These are phyloP conservation scores for Gari tellinella DNA, from an alignment of 2,888 invertebrate genomes.

Conservation along the genomic window DNA sequence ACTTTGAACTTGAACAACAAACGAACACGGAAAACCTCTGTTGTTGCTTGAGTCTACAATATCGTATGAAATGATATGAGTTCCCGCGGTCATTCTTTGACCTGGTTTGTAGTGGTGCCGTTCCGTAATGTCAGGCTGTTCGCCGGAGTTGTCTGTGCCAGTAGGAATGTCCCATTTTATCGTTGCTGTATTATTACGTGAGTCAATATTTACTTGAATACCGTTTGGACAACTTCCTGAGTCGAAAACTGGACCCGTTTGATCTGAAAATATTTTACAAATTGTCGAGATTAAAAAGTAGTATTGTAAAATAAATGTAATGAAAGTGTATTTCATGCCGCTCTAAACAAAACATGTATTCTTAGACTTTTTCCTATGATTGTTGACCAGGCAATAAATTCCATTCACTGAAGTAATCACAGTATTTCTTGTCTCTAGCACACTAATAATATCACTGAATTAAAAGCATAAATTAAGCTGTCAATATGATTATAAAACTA, in stretches of 20 bases:
- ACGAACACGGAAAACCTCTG: slow-evolving; percentile 31
- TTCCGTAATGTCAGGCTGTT: slow-evolving; percentile 17
- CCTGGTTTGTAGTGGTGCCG: slow-evolving; percentile 11
- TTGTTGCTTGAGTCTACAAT: slow-evolving; percentile 32
- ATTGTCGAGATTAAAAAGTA: no score
- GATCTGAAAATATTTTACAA: no score
- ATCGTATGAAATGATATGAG: slow-evolving; percentile 18
- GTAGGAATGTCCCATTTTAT: slow-evolving; percentile 33
- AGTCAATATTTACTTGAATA: slow-evolving; percentile 31
- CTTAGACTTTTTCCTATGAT: no score
- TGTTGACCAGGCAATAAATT: no score
- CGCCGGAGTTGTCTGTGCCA: slow-evolving; percentile 32
- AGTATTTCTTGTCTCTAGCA: no score
- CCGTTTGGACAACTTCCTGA: slow-evolving; percentile 29
- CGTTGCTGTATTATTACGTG: slow-evolving; percentile 35
- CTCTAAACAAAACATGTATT: no score
- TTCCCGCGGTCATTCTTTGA: slow-evolving; percentile 20
- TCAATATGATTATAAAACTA: no score
- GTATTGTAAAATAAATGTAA: no score
- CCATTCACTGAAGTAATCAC: no score
- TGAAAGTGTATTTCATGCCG: no score
- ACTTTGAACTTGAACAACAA: slow-evolving; percentile 37
- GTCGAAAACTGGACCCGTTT: not conserved
- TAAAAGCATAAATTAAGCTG: no score
- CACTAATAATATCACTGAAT: no score